Conservation (phyloP, 2,113 vertebrate genomes). For the Poicephalus gulielmi region DNA sequence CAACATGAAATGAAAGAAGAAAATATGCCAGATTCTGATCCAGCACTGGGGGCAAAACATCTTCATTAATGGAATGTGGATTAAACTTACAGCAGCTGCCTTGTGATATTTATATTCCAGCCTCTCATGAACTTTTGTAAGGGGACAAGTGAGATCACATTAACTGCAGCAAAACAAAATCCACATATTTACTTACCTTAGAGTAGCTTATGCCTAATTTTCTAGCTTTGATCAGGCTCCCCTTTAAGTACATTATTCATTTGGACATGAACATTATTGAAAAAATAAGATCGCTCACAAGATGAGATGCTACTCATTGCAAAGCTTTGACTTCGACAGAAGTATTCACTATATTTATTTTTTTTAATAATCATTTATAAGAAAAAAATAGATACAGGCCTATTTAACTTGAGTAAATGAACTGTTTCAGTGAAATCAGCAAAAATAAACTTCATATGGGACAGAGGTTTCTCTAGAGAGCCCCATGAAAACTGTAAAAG, state of each 20-base stretch:
- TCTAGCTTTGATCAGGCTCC: background rate
- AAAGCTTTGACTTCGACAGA: background rate
- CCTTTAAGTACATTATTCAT: background rate
- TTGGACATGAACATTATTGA: background rate
- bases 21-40: background rate
- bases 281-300: background rate
- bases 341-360: background rate
- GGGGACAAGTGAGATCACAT: slow-evolving; percentile 41
- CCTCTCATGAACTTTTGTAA: slow-evolving; percentile 26
- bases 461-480: background rate
- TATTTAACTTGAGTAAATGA: background rate
- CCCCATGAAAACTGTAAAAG: background rate
- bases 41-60: background rate
- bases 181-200: background rate
- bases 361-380: background rate
- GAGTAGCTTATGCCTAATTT: background rate
- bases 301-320: background rate
- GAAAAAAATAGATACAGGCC: background rate
- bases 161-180: background rate
- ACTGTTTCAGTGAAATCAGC: background rate
- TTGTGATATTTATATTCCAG: slow-evolving; percentile 36
- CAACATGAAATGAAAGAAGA: background rate
- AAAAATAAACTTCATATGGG: background rate
- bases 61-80: slow-evolving; percentile 20
- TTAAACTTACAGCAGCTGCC: slow-evolving; percentile 46